Percentiles rank a stretch among this genome's conserved stretches.
These are phyloP conservation scores for Sphyrna mokarran DNA, from an alignment of 2,113 vertebrate genomes.

Conservation along the genomic window DNA sequence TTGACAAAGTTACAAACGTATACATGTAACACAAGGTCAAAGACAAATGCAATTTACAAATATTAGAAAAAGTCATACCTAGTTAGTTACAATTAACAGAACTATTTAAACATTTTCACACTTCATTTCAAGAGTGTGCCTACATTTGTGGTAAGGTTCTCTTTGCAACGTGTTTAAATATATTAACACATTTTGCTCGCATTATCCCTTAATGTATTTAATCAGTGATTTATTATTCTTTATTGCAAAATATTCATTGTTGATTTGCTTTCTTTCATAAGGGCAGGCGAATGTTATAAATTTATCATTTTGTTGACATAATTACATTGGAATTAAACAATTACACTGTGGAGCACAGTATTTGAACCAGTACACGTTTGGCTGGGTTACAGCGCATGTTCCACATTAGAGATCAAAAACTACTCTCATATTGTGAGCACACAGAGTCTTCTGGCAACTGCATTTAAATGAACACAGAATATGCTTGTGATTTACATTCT, in stretches of 20 bases:
- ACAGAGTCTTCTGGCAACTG: not conserved
- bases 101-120: not conserved
- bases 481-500: not conserved
- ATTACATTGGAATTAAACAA: not conserved
- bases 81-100: not conserved
- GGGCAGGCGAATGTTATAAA: not conserved
- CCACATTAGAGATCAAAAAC: not conserved
- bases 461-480: not conserved
- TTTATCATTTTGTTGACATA: not conserved
- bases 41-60: not conserved
- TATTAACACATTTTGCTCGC: not conserved
- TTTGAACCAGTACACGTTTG: conserved; percentile 4
- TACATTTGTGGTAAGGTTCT: not conserved
- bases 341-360: not conserved
- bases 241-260: not conserved
- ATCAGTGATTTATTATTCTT: not conserved
- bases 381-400: not conserved
- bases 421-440: not conserved
- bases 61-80: conserved; percentile 13
- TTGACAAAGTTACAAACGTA: not conserved
- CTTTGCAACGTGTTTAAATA: not conserved
- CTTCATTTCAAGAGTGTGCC: not conserved
- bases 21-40: not conserved
- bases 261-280: not conserved
- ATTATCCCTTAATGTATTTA: not conserved